These are phyloP conservation scores for Nothobranchius furzeri DNA, from an alignment of 2,113 vertebrate species.

Conservation along the genomic window DNA sequence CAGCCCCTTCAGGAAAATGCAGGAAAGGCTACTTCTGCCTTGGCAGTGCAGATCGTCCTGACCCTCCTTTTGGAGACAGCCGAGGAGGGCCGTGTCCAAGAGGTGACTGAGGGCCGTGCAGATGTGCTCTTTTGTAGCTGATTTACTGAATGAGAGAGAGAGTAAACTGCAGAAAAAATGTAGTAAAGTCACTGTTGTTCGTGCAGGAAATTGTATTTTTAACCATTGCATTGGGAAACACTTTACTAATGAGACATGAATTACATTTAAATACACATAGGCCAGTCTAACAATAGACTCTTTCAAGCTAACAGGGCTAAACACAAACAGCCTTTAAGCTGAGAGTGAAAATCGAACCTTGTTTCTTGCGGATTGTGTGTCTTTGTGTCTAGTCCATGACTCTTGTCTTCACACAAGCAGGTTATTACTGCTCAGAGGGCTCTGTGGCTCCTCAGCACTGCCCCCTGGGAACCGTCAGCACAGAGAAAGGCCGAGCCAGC, in stretches of 20 bases:
- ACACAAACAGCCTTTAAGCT: slow-evolving; percentile 45
- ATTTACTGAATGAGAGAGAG: neutral
- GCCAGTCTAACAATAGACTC: slow-evolving; percentile 37
- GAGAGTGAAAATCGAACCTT: slow-evolving; percentile 50
- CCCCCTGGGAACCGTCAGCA: slow-evolving; percentile 83
- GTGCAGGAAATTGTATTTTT: neutral
- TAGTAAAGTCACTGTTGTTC: slow-evolving; percentile 6
- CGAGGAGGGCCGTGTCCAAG: slow-evolving; percentile 81
- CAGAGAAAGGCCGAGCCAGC: slow-evolving; percentile 69
- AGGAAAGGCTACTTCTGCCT: slow-evolving; percentile 86
- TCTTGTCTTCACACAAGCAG: slow-evolving; percentile 69
- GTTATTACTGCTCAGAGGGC: slow-evolving; percentile 86
- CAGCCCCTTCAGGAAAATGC: slow-evolving; percentile 82
- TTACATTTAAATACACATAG: slow-evolving; percentile 8
- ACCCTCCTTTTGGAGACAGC: slow-evolving; percentile 64
- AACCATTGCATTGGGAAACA: neutral
- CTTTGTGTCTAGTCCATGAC: slow-evolving; percentile 43
- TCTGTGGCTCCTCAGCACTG: slow-evolving; percentile 80
- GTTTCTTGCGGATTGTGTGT: slow-evolving; percentile 17
- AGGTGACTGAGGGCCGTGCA: slow-evolving; percentile 70
- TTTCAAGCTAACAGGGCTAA: slow-evolving; percentile 38
- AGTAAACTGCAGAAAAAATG: neutral
- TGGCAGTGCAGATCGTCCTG: slow-evolving; percentile 73
- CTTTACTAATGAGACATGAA: neutral
- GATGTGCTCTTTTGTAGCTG: neutral